Conservation (phyloP, 2,797 vertebrate genomes). For the Crenuchus spilurus region DNA sequence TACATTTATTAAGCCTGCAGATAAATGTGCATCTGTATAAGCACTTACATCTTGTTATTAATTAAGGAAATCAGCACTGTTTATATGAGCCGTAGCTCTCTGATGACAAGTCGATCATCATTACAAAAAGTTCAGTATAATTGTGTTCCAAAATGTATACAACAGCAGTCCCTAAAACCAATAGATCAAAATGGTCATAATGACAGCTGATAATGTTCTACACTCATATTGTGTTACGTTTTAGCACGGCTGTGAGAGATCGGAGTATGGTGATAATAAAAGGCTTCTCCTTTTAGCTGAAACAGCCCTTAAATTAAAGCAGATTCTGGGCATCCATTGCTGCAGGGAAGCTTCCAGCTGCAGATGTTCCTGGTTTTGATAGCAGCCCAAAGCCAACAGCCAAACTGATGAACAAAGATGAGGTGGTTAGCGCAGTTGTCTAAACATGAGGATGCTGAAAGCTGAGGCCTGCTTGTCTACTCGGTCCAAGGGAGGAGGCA, state of each 20-base stretch:
- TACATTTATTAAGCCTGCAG: not conserved
- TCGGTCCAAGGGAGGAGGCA: not conserved
- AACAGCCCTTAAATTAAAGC: slow-evolving; percentile 42
- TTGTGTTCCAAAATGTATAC: slow-evolving; percentile 23
- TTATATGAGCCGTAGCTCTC: slow-evolving; percentile 15
- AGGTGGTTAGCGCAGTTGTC: slow-evolving; percentile 72
- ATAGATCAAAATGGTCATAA: slow-evolving; percentile 36
- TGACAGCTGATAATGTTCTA: slow-evolving; percentile 40
- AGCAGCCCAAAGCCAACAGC: slow-evolving; percentile 49
- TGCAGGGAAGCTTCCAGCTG: slow-evolving; percentile 38
- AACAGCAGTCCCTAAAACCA: slow-evolving; percentile 10
- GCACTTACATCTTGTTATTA: slow-evolving; percentile 17
- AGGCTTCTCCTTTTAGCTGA: slow-evolving; percentile 36
- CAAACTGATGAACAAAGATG: slow-evolving; percentile 71
- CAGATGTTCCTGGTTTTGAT: slow-evolving; percentile 51
- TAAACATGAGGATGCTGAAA: slow-evolving; percentile 60
- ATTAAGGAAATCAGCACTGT: slow-evolving; percentile 39
- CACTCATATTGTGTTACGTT: slow-evolving; percentile 27
- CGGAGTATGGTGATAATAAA: slow-evolving; percentile 43
- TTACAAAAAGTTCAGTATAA: slow-evolving; percentile 14
- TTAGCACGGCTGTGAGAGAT: slow-evolving; percentile 24
- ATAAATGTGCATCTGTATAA: slow-evolving; percentile 5
- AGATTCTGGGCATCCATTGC: slow-evolving; percentile 32
- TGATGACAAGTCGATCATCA: slow-evolving; percentile 18
- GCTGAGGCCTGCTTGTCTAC: slow-evolving; percentile 22